Percentiles rank a stretch among this genome's conserved stretches.
Evolutionary conservation across 2,888 invertebrate genomes (phyloP).

Genomic region (Xestia c-nigrum): DNA sequence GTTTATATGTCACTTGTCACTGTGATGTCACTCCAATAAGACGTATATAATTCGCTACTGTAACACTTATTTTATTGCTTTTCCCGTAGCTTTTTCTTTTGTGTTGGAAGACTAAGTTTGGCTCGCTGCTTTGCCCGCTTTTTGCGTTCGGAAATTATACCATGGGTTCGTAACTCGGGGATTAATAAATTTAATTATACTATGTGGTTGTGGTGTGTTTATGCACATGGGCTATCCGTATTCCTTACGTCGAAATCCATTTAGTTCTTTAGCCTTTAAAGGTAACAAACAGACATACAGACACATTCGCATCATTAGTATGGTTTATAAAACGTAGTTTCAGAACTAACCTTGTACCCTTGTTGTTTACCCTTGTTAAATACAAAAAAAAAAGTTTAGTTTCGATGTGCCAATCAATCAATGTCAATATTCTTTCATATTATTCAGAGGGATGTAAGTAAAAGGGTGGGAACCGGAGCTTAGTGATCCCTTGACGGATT

Average conservation of each 20-base stretch:
- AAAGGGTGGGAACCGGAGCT: constrained; percentile 4
- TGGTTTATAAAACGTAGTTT: not conserved
- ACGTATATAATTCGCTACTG: constrained; percentile 30
- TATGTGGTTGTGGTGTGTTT: not conserved
- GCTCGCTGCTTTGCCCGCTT: not conserved
- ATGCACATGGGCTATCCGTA: not conserved
- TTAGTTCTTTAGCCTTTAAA: not conserved
- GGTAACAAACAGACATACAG: not conserved
- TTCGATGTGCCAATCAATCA: constrained; percentile 20
- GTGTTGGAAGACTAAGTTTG: not conserved
- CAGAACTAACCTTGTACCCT: not conserved
- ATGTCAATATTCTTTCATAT: constrained; percentile 4
- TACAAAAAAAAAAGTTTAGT: not conserved
- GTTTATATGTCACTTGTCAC: constrained; percentile 49
- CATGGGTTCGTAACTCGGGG: not conserved
- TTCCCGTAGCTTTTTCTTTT: constrained; percentile 4
- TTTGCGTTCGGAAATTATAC: not conserved
- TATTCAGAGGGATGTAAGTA: constrained; percentile 3
- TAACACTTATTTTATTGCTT: constrained; percentile 23
- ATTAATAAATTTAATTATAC: not conserved
- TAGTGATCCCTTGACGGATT: constrained; percentile 5
- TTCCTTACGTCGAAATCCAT: not conserved
- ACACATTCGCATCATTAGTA: not conserved
- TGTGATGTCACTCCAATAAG: constrained; percentile 20
- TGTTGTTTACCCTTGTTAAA: not conserved